Conservation (phyloP, 2,797 vertebrate species). For the Phoeniculus purpureus region DNA sequence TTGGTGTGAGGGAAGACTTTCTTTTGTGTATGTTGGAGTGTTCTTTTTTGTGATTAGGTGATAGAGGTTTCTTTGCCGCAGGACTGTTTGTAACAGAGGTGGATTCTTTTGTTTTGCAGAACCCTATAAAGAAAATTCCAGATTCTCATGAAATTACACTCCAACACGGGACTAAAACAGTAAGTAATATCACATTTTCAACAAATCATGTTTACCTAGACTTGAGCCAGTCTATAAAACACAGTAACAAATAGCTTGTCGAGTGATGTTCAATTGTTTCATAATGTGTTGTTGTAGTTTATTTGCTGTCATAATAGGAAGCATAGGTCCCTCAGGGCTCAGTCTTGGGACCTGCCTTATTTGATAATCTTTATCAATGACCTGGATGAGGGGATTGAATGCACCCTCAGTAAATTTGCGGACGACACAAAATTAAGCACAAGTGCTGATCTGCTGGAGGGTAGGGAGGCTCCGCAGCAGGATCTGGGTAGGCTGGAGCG, state of each 20-base stretch:
- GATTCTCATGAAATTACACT: constrained; percentile 96
- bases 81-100: not conserved
- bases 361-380: too few relatives aligned
- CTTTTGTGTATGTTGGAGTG: not conserved
- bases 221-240: not conserved
- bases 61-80: fast-evolving
- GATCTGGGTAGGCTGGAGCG: too few relatives aligned
- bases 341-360: too few relatives aligned
- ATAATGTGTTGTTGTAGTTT: not conserved
- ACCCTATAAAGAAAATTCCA: constrained; percentile 93
- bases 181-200: constrained; percentile 75
- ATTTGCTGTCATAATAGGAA: not conserved
- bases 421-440: too few relatives aligned
- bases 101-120: constrained; percentile 74
- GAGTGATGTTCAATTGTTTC: not conserved
- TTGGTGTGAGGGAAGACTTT: not conserved
- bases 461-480: too few relatives aligned
- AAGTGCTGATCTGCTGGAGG: too few relatives aligned
- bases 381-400: too few relatives aligned
- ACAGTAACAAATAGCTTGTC: not conserved
- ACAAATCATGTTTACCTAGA: not conserved
- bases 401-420: too few relatives aligned
- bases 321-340: too few relatives aligned
- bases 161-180: constrained; percentile 92
- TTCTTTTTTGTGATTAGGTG: not conserved